Evolutionary conservation across 2,888 invertebrate species (phyloP).

Genomic region (Priocnemis perturbator): DNA sequence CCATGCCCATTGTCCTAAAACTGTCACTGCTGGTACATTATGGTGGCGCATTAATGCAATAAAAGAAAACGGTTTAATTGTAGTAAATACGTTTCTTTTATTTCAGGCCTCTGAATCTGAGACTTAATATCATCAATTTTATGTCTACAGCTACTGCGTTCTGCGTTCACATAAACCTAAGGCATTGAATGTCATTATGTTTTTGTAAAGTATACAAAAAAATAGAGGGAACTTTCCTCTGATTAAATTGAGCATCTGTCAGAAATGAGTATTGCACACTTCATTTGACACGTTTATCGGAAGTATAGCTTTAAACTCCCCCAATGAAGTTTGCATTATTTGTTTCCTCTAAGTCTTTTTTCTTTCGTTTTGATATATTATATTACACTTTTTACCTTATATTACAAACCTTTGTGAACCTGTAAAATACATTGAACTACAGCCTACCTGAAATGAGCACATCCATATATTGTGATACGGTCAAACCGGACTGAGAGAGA

Average conservation of each 20-base stretch:
- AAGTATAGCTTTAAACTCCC: constrained; percentile 1
- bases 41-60: constrained; percentile 45
- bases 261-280: constrained; percentile 39
- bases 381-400: not conserved
- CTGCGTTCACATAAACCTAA: constrained; percentile 55
- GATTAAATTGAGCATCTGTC: constrained; percentile 26
- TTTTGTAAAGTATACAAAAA: constrained; percentile 48
- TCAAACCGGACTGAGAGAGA: no score
- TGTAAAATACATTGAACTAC: no score
- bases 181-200: constrained; percentile 53
- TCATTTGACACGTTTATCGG: constrained; percentile 26
- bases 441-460: no score
- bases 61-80: constrained; percentile 47
- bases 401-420: no score
- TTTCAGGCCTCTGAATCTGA: constrained; percentile 73
- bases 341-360: constrained; percentile 36
- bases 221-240: constrained; percentile 40
- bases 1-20: constrained; percentile 28
- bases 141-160: constrained; percentile 55
- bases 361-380: constrained; percentile 24
- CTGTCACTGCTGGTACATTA: constrained; percentile 34
- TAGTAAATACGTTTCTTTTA: constrained; percentile 59
- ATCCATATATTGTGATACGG: no score
- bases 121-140: constrained; percentile 65
- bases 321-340: constrained; percentile 36